Evolutionary conservation across 2,888 invertebrate genomes (phyloP).

Genomic region (Eupeodes luniger): DNA sequence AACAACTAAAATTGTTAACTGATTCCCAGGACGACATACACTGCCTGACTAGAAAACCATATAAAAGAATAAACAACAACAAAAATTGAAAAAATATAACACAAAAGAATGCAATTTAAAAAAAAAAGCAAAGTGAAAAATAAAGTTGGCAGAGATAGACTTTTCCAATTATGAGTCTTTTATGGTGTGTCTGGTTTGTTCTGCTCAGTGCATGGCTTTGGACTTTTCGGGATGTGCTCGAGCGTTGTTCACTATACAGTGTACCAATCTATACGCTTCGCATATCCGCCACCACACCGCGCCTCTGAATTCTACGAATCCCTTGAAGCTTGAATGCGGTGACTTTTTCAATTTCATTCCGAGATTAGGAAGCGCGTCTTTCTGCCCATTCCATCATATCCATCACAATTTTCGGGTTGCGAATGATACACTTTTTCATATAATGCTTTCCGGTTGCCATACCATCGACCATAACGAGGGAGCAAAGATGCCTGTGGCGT

Average conservation of each 20-base stretch:
- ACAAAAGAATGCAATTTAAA: slow-evolving; percentile 36
- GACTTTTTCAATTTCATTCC: slow-evolving; percentile 60
- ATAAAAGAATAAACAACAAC: slow-evolving; percentile 44
- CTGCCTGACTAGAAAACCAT: slow-evolving; percentile 33
- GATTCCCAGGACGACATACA: slow-evolving; percentile 57
- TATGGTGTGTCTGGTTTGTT: slow-evolving; percentile 28
- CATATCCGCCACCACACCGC: not conserved
- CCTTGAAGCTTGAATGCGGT: slow-evolving; percentile 48
- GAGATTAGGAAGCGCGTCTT: slow-evolving; percentile 22
- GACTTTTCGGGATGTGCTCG: slow-evolving; percentile 17
- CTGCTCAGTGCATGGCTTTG: slow-evolving; percentile 13
- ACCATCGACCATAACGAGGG: not conserved
- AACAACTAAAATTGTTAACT: slow-evolving; percentile 62
- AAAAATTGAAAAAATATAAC: slow-evolving; percentile 31
- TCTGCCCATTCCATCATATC: not conserved
- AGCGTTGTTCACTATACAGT: too few relatives aligned
- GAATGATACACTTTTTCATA: slow-evolving; percentile 21
- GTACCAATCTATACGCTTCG: too few relatives aligned
- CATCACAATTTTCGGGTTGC: not conserved
- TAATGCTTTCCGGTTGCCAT: slow-evolving; percentile 6
- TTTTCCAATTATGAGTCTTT: slow-evolving; percentile 74
- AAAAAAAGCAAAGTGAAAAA: slow-evolving; percentile 21
- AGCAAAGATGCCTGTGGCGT: slow-evolving; percentile 34
- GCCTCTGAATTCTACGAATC: slow-evolving; percentile 14
- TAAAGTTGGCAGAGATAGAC: slow-evolving; percentile 60